Evolutionary conservation across 2,888 invertebrate genomes (phyloP), one percentile per base, ranked within the genome.

Genomic region (Danaus chrysippus): DNA sequence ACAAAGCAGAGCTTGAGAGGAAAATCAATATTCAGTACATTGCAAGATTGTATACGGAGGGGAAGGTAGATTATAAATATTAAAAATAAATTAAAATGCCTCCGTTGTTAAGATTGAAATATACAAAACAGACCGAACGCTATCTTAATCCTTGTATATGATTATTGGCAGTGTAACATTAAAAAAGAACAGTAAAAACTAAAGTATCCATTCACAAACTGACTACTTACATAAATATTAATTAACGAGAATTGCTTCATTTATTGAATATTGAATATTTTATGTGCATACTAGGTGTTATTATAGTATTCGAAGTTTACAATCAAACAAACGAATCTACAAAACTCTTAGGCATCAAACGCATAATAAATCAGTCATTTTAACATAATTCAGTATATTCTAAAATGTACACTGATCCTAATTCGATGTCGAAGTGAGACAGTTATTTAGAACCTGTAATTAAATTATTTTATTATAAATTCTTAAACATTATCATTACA

Each of bases 361-460:
- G 83, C 86, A 90, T 88, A 88, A 89, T 87, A 87, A 91, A 91
- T 91, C 91, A 91, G 91, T 91, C 91, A 89, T 90, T 90, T 90
- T 84, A 91, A 91, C 86, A 83, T 81, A 90, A 90, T 87, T 83
- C 87, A 88, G 86, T 88, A 87, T 87, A 87, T 84, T 86, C 88
- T 89, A 88, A 83, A 88, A 86, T 89, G 76, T 89, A 90, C 88
- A 90, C 86, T 85, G 88, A 89, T 85, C 84, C 81, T 87, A 83
- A 81, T 77, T 83, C 89, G 85, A 87, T 78, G 78, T 81, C 86
- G 83, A 86, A 76, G 85, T 83, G 87, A 89, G 84, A 90, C 84
- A 88, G 83, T 82, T 79, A 73, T 73, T 64, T 73, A 78, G 78
- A 78, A 84, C 82, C 78, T 77, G 78, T 73, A 76, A 80, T 84